phyloP scores from a whole-genome alignment of 2,113 vertebrate species.

The Tapirus terrestris region DNA sequence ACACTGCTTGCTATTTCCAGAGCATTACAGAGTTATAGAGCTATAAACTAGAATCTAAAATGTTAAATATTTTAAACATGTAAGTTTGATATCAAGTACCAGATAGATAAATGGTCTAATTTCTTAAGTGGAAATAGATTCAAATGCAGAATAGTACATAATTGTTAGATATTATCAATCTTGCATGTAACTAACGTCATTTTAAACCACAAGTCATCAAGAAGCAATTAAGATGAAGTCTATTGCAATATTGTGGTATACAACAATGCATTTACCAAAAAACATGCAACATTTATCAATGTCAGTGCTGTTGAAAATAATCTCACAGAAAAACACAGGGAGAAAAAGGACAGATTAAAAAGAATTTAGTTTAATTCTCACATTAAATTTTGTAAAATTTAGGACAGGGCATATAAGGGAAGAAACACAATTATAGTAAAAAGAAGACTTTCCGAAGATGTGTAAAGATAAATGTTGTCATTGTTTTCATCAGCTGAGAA shows the following conservation, averaged over 20 bases:
- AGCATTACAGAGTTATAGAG: background rate
- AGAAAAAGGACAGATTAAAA: background rate
- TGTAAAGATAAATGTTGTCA: conserved; percentile 11
- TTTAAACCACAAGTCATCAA: conserved; percentile 36
- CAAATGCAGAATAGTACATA: background rate
- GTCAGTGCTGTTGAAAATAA: conserved; percentile 24
- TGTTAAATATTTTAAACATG: conserved; percentile 47
- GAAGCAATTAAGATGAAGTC: conserved; percentile 51
- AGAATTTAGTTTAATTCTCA: conserved; percentile 21
- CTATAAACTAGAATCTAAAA: background rate
- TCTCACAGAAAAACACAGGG: background rate
- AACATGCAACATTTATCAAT: conserved; percentile 32
- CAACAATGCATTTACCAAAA: background rate
- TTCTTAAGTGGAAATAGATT: conserved; percentile 58
- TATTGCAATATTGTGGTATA: background rate
- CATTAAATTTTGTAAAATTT: background rate
- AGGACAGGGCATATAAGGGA: background rate
- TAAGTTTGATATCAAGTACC: conserved; percentile 14
- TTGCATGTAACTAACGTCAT: background rate
- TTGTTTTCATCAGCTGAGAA: conserved; percentile 58
- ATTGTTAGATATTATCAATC: background rate
- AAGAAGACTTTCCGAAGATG: conserved; percentile 14
- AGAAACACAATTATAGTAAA: background rate
- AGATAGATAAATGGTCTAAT: conserved; percentile 43
- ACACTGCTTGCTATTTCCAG: background rate